Percentiles rank a stretch among this genome's conserved stretches.
These are phyloP conservation scores for Germaria angustata DNA, from an alignment of 2,888 invertebrate genomes.

Conservation along the genomic window DNA sequence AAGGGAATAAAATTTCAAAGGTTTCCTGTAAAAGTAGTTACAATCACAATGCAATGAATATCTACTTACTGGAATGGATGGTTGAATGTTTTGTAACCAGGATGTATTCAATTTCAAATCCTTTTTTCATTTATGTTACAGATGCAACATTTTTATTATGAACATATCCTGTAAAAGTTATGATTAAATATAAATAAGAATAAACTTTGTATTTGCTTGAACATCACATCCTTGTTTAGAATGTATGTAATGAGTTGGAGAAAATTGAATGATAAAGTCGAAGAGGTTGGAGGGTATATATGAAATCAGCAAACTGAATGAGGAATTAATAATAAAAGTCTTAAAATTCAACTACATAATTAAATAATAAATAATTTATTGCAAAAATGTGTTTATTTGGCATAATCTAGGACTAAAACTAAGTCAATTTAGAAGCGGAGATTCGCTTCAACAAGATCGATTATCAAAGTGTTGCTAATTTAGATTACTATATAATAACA, in stretches of 20 bases:
- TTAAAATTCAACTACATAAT: too few species aligned
- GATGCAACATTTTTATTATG: background rate
- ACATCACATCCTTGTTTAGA: background rate
- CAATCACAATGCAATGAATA: background rate
- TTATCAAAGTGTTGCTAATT: too few species aligned
- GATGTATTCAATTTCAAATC: conserved; percentile 24
- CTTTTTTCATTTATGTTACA: conserved; percentile 6
- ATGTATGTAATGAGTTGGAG: background rate
- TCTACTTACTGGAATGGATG: background rate
- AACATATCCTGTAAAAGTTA: conserved; percentile 10
- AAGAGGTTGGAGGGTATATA: background rate
- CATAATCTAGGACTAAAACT: too few species aligned
- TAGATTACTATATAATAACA: too few species aligned
- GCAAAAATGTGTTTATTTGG: too few species aligned
- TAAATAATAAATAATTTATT: too few species aligned
- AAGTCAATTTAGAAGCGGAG: too few species aligned
- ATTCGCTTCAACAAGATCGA: too few species aligned
- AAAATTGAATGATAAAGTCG: background rate
- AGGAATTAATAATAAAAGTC: too few species aligned
- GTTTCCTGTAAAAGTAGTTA: background rate
- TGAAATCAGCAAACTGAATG: background rate
- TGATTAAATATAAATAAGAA: conserved; percentile 29
- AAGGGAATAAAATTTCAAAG: background rate
- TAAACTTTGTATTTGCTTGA: conserved; percentile 5
- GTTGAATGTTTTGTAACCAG: background rate